A percentile compares a stretch with the other conserved stretches of the same genome.
These are phyloP conservation scores for Arctia plantaginis DNA, from an alignment of 2,888 invertebrate species.

Conservation along the genomic window DNA sequence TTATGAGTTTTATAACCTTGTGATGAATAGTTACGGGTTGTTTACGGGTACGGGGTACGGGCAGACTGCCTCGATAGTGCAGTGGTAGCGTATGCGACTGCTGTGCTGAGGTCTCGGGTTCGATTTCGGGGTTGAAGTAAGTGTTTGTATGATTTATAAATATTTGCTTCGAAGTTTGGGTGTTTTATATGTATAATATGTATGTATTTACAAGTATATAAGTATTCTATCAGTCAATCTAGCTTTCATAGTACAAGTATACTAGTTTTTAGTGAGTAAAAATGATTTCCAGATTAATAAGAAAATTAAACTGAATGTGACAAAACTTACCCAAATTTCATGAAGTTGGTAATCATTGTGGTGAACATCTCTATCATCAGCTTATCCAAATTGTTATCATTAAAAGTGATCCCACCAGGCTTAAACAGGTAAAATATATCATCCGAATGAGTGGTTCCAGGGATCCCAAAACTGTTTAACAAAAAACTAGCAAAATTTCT, in stretches of 20 bases:
- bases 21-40: neutral
- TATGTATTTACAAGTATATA: no score
- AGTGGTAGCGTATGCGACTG: no score
- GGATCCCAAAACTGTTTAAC: constrained; percentile 53
- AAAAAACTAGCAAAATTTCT: constrained; percentile 71
- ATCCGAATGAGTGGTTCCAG: constrained; percentile 74
- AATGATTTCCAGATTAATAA: neutral
- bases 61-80: no score
- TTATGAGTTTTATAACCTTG: neutral
- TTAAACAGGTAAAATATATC: constrained; percentile 80
- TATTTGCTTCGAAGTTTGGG: no score
- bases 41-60: no score
- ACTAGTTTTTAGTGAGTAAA: no score
- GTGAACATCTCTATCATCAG: constrained; percentile 69
- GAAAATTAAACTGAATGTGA: neutral
- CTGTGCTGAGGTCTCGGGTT: no score
- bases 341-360: constrained; percentile 76
- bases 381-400: constrained; percentile 59
- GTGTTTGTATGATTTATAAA: no score
- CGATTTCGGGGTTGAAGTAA: no score
- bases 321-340: constrained; percentile 63
- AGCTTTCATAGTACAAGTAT: no score
- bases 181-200: no score
- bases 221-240: no score
- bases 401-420: constrained; percentile 66